Conservation (phyloP, 2,888 invertebrate genomes). For the Lasioglossum marginatum region DNA sequence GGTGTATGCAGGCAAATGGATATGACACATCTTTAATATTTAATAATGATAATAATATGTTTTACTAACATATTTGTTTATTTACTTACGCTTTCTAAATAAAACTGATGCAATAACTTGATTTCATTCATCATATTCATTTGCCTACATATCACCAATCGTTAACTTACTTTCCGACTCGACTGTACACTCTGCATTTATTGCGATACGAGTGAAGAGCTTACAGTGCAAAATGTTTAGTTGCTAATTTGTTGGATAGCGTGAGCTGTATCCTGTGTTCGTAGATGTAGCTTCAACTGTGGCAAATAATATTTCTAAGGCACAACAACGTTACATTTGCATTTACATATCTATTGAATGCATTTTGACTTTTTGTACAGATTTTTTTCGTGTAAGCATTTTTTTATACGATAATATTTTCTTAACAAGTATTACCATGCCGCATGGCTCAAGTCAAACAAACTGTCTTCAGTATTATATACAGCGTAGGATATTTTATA, state of each 20-base stretch:
- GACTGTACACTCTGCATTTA: constrained; percentile 25
- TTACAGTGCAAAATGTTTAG: constrained; percentile 46
- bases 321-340: constrained; percentile 35
- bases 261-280: constrained; percentile 30
- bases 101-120: no score
- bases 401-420: constrained; percentile 6
- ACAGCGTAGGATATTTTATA: constrained; percentile 11
- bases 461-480: constrained; percentile 11
- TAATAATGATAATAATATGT: no score
- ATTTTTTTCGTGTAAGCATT: constrained; percentile 12
- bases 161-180: neutral
- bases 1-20: no score
- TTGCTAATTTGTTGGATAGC: constrained; percentile 32
- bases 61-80: no score
- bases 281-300: constrained; percentile 46
- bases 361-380: constrained; percentile 30
- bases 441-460: neutral
- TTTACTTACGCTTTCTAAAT: no score
- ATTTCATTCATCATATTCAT: no score
- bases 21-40: no score
- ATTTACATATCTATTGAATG: constrained; percentile 53
- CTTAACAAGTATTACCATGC: constrained; percentile 9
- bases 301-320: constrained; percentile 29
- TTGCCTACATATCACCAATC: no score
- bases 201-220: constrained; percentile 38